Evolutionary conservation across 2,888 invertebrate species (phyloP), one percentile per base, ranked within the genome.

Genomic region (Sminthurides aquaticus): DNA sequence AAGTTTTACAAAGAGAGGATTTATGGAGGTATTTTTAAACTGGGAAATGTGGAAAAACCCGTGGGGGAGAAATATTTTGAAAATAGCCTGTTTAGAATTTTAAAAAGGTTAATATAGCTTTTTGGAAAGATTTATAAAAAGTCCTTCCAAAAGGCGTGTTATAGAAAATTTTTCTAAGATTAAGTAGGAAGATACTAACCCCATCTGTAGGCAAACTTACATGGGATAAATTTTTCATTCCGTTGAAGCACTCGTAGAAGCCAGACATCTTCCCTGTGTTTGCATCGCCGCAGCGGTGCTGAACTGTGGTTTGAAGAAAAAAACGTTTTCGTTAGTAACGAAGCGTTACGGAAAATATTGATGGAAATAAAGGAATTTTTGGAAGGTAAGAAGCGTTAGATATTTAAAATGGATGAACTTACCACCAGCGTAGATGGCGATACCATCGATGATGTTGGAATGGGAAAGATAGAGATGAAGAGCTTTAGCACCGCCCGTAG

Each of bases 401-500:
- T 43, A 48, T 24, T 59, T 48, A 24, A 59, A 43, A 20, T 8
- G n/a, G 34, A 34, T 49, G 26, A 49, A 8, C 60, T 28, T 67
- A 71, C 71, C 70, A 67, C 71, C 71, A 62, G 69, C 65, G 62
- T 69, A 70, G 62, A 72, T 65, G 20, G 71, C 71, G 62, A 72
- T 64, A 43, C 71, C 71, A 54, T 65, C 64, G 65, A 72, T 69
- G 25, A 68, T 65, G 62, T 70, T 72, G 3, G 70, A 69, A 58
- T 72, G 69, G 48, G 71, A 58, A 27, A 72, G 60, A 57, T 72
- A 72, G 48, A 72, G 64, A 62, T 70, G 70, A 64, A 72, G 66
- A 48, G 71, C 70, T 64, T 70, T 69, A 24, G 71, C 71, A 24
- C 68, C 71, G 28, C 71, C 71, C 11, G 70, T 67, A 18, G 67